These are phyloP conservation scores for Ferrisia virgata DNA, from an alignment of 2,888 invertebrate species.

Conservation along the genomic window DNA sequence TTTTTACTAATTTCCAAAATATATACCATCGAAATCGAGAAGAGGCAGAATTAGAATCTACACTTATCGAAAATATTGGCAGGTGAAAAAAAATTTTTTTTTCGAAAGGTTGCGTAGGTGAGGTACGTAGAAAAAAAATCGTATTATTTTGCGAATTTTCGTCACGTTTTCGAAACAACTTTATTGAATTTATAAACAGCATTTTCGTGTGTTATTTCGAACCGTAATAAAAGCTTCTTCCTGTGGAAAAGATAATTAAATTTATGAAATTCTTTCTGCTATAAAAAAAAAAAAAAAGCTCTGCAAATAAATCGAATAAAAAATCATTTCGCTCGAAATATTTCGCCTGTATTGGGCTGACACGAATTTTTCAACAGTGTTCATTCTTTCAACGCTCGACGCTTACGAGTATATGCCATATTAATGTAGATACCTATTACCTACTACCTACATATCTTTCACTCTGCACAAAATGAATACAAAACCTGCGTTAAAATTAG, in stretches of 20 bases:
- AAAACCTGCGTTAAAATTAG: neutral
- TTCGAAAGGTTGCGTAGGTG: too few relatives aligned
- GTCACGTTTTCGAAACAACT: slow-evolving; percentile 16
- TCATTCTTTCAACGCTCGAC: neutral
- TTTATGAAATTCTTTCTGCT: slow-evolving; percentile 10
- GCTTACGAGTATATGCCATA: too few relatives aligned
- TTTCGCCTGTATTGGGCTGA: neutral
- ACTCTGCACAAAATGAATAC: neutral
- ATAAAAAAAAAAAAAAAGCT: neutral
- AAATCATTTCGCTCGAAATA: slow-evolving; percentile 11
- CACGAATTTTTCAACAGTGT: neutral
- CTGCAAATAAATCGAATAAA: slow-evolving; percentile 18
- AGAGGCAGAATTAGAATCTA: neutral
- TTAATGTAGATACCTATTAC: too few relatives aligned
- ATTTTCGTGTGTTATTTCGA: slow-evolving; percentile 25
- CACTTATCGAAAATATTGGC: neutral
- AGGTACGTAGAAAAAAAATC: neutral
- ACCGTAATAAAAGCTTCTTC: slow-evolving; percentile 23
- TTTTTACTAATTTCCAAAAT: neutral
- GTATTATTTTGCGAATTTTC: slow-evolving; percentile 26
- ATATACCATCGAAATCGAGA: neutral
- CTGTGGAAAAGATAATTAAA: slow-evolving; percentile 15
- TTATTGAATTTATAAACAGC: slow-evolving; percentile 26
- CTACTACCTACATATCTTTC: too few relatives aligned
- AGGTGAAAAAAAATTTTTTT: neutral